Conservation (phyloP, 2,888 invertebrate species). For the Hofmannophila pseudospretella region DNA sequence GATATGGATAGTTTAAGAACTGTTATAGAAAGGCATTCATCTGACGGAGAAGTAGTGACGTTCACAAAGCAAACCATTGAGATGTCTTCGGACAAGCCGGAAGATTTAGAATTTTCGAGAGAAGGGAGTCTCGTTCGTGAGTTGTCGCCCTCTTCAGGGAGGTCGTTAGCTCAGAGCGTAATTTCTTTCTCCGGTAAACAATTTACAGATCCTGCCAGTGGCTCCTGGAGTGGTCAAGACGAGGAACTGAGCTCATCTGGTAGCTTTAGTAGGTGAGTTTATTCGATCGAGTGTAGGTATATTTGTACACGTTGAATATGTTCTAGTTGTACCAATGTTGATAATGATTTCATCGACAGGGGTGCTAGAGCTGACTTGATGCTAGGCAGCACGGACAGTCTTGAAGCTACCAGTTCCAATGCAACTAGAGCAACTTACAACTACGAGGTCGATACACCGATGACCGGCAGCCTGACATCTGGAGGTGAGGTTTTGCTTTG, state of each 20-base stretch:
- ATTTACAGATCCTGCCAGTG: constrained; percentile 77
- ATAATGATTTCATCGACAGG: constrained; percentile 22
- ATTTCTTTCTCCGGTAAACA: constrained; percentile 69
- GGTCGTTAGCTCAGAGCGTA: constrained; percentile 68
- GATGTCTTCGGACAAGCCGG: constrained; percentile 56
- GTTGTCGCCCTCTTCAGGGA: constrained; percentile 73
- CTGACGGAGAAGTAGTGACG: constrained; percentile 69
- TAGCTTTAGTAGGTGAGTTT: constrained; percentile 65
- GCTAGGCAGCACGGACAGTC: constrained; percentile 82
- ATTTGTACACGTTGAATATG: too few relatives aligned
- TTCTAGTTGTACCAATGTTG: neutral
- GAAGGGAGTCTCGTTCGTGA: constrained; percentile 64
- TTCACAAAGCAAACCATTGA: constrained; percentile 54
- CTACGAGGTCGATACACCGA: constrained; percentile 89
- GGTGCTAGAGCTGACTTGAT: constrained; percentile 75
- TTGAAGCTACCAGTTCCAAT: constrained; percentile 87
- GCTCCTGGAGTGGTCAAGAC: constrained; percentile 75
- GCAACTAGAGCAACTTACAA: constrained; percentile 91
- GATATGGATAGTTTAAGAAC: constrained; percentile 73
- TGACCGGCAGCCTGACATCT: constrained; percentile 91
- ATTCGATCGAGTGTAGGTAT: neutral
- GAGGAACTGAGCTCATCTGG: constrained; percentile 74
- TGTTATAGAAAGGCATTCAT: constrained; percentile 55
- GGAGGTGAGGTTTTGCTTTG: constrained; percentile 50
- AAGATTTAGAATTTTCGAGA: constrained; percentile 63